A percentile compares a stretch with the other conserved stretches of the same genome.
phyloP scores from a whole-genome alignment of 2,888 invertebrate genomes.

The Ectemnius cavifrons region DNA sequence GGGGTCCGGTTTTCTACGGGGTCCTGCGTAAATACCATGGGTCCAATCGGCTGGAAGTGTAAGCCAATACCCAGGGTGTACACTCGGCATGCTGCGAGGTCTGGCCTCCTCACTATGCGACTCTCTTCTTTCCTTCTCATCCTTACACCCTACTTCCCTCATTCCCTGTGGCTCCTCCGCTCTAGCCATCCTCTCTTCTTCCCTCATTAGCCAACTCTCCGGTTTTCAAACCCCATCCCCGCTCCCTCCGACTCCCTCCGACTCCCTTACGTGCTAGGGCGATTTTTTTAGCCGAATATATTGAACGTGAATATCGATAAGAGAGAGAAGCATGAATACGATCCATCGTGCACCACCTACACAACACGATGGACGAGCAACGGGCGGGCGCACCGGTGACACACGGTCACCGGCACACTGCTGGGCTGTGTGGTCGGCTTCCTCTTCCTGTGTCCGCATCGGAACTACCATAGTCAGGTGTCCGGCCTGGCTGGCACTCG shows the following conservation, averaged over 20 bases:
- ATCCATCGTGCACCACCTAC: slow-evolving; percentile 23
- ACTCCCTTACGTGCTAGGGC: too few species aligned
- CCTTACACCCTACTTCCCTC: slow-evolving; percentile 22
- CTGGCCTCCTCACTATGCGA: slow-evolving; percentile 23
- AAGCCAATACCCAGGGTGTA: slow-evolving; percentile 71
- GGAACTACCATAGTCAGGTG: slow-evolving; percentile 75
- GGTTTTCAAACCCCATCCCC: background rate
- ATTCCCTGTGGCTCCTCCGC: background rate
- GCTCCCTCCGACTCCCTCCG: background rate
- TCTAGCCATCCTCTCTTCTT: background rate
- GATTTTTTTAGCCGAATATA: background rate
- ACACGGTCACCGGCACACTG: slow-evolving; percentile 45
- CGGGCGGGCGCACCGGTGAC: slow-evolving; percentile 19
- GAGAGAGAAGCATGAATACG: slow-evolving; percentile 26
- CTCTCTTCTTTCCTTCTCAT: slow-evolving; percentile 16
- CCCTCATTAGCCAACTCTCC: background rate
- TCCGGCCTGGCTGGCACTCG: slow-evolving; percentile 50
- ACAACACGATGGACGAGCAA: too few species aligned
- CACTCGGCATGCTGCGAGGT: slow-evolving; percentile 45
- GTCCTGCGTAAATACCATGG: slow-evolving; percentile 70
- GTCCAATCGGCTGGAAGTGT: slow-evolving; percentile 75
- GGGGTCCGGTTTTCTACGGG: slow-evolving; percentile 52
- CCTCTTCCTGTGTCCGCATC: slow-evolving; percentile 75
- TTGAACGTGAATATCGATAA: slow-evolving; percentile 13
- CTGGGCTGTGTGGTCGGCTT: slow-evolving; percentile 70